Evolutionary conservation across 2,888 invertebrate genomes (phyloP).

Genomic region (Crossocerus cetratus): DNA sequence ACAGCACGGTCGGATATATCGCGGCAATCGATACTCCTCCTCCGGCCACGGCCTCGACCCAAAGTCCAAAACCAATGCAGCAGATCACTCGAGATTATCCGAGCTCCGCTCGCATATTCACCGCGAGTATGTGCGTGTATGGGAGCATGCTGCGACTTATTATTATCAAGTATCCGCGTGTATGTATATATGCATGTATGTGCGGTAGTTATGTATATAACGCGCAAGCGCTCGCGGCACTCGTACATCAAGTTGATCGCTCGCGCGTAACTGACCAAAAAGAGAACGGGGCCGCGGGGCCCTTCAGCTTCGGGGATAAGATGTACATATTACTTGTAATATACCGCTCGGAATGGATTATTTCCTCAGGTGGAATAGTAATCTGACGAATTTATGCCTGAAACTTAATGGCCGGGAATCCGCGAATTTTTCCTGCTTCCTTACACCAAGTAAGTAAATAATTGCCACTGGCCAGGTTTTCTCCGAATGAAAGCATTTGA

Average conservation of each 20-base stretch:
- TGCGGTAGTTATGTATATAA: neutral
- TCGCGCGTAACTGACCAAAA: conserved; percentile 8
- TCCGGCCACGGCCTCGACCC: conserved; percentile 48
- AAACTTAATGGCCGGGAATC: neutral
- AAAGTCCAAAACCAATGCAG: conserved; percentile 50
- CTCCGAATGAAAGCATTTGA: no score
- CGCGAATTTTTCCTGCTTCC: neutral
- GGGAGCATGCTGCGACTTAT: no score
- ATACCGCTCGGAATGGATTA: neutral
- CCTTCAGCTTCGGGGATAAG: conserved; percentile 1
- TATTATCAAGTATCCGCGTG: no score
- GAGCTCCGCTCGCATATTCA: conserved; percentile 38
- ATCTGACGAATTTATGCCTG: neutral
- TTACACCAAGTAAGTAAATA: no score
- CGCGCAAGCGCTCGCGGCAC: conserved; percentile 2
- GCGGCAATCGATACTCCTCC: conserved; percentile 58
- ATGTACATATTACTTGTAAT: neutral
- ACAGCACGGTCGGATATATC: conserved; percentile 54
- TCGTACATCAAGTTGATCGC: conserved; percentile 9
- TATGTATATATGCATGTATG: no score
- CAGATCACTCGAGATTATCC: conserved; percentile 37
- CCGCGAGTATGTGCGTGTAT: conserved; percentile 21
- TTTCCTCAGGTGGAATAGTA: neutral
- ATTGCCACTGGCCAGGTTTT: no score
- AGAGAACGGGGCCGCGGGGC: conserved; percentile 5